phyloP scores from a whole-genome alignment of 2,888 invertebrate species.

The Hipparchia sbordonii region DNA sequence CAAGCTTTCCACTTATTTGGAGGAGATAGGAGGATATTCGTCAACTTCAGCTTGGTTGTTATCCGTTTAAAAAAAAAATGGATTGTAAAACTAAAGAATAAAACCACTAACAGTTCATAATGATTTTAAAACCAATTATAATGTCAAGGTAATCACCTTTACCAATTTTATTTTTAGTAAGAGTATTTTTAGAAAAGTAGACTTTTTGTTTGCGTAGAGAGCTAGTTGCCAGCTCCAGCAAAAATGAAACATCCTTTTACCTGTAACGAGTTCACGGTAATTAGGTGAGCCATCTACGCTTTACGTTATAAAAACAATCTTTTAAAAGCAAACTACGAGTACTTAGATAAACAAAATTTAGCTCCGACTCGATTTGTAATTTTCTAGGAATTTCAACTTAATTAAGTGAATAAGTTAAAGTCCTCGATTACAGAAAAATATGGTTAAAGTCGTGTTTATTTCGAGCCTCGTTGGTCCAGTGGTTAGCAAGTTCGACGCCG shows the following conservation, averaged over 20 bases:
- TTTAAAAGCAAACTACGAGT: constrained; percentile 11
- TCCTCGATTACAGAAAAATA: too few species aligned
- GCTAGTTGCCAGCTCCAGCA: constrained; percentile 16
- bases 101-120: background rate
- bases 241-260: constrained; percentile 20
- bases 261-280: constrained; percentile 23
- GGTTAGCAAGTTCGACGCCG: too few species aligned
- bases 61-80: background rate
- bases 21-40: too few species aligned
- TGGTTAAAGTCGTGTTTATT: background rate
- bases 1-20: too few species aligned
- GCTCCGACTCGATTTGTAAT: background rate
- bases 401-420: too few species aligned
- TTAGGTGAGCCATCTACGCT: constrained; percentile 22
- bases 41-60: too few species aligned
- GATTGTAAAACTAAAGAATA: background rate
- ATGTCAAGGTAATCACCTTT: background rate
- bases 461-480: background rate
- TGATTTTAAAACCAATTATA: background rate
- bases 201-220: background rate
- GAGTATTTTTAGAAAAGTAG: background rate
- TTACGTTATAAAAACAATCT: constrained; percentile 21
- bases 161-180: background rate
- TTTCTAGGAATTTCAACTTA: background rate
- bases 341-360: constrained; percentile 15